These are phyloP conservation scores for Agriopis aurantiaria DNA, from an alignment of 2,888 invertebrate genomes.

Conservation along the genomic window DNA sequence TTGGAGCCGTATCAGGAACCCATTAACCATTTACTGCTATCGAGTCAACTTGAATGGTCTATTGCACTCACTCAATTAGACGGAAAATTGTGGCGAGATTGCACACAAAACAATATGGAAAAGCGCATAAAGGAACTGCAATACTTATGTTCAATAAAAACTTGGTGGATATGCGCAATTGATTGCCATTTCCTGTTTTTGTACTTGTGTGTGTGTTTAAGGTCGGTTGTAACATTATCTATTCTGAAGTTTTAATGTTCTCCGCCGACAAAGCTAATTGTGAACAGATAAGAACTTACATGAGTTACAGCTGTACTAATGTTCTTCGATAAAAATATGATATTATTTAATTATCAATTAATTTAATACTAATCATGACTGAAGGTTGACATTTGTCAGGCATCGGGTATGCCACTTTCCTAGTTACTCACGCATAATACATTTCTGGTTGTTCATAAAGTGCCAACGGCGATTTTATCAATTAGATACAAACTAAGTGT, in stretches of 20 bases:
- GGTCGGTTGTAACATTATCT: slow-evolving; percentile 13
- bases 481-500: neutral
- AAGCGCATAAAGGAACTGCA: slow-evolving; percentile 37
- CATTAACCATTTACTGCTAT: slow-evolving; percentile 76
- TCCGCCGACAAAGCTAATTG: slow-evolving; percentile 19
- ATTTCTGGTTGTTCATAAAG: neutral
- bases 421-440: neutral
- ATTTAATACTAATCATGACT: neutral
- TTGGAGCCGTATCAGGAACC: slow-evolving; percentile 69
- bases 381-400: neutral
- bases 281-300: slow-evolving; percentile 2
- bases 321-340: neutral
- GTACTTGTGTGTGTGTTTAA: slow-evolving; percentile 11
- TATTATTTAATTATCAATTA: slow-evolving; percentile 4
- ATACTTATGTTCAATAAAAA: slow-evolving; percentile 25
- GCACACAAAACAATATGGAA: slow-evolving; percentile 44
- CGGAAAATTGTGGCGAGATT: slow-evolving; percentile 80
- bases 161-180: slow-evolving; percentile 11
- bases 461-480: neutral
- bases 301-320: slow-evolving; percentile 9
- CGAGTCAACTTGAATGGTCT: slow-evolving; percentile 76
- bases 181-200: slow-evolving; percentile 17
- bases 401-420: neutral
- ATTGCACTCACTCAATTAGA: slow-evolving; percentile 82
- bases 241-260: slow-evolving; percentile 6